Evolutionary conservation across 1,140 invertebrate genomes (phyloP), one percentile per base, ranked within the genome.

Genomic region (Hyphantria cunea): DNA sequence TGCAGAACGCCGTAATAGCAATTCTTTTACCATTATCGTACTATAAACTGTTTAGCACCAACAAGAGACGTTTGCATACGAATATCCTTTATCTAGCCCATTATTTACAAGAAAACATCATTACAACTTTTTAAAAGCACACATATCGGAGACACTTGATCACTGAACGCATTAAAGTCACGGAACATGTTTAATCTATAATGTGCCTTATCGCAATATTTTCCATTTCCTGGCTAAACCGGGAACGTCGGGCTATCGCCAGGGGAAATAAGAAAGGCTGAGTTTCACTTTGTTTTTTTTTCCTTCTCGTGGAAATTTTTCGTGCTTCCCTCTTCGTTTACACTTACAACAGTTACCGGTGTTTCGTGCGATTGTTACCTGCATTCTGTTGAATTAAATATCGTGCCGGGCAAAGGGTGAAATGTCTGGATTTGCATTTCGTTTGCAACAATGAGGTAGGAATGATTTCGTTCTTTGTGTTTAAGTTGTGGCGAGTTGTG

Each of bases 171-270:
- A 79, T 83, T 85, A 84, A 77, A 76, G 73, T 75, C 67, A 62
- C 71, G 76, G 55, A 72, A 81, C 79, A 72, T 79, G 85, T 87
- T 90, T 89, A 90, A 90, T 90, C 86, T 90, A 82, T 90, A 90
- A 89, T 88, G 87, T 77, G 80, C 74, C 86, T 90, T 90, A 90
- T 90, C 87, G 86, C 87, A 85, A 90, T 89, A 90, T 89, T 90
- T 89, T 83, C 86, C 87, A 89, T 87, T 89, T 86, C 84, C 84
- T 72, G 79, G 72, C 64, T 78, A 80, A 83, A 75, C 74, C 71
- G 78, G 79, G 81, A 79, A 69, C 82, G 80, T 78, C 78, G 85
- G 78, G 76, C 60, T 75, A 80, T 84, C 87, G 87, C 74, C 87
- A 86, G 70, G 87, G 87, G 87, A 90, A 90, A 90, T 90, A 90